These are phyloP conservation scores for Lycia hirtaria DNA, from an alignment of 2,888 invertebrate species.

Conservation along the genomic window DNA sequence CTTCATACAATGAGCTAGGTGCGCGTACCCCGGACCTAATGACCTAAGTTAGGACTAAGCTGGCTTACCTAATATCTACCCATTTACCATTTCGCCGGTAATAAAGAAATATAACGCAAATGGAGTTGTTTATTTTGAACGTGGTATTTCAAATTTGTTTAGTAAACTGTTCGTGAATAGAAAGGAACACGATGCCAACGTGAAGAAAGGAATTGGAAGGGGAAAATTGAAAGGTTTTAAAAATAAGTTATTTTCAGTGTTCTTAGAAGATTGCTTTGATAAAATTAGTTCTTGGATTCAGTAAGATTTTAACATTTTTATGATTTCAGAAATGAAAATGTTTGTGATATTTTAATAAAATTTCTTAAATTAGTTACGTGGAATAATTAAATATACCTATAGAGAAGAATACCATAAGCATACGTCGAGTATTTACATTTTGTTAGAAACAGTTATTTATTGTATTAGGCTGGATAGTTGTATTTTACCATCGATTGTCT, in stretches of 20 bases:
- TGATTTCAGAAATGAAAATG: background rate
- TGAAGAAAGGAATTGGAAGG: slow-evolving; percentile 1
- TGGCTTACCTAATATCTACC: slow-evolving; percentile 10
- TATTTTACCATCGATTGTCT: too few relatives aligned
- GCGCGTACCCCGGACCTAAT: slow-evolving; percentile 30
- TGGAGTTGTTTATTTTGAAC: slow-evolving; percentile 7
- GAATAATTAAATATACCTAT: background rate
- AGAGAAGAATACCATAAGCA: too few relatives aligned
- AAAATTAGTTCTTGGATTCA: background rate
- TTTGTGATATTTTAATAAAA: background rate
- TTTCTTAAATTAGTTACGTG: background rate
- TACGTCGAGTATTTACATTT: too few relatives aligned
- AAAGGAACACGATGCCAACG: too few relatives aligned
- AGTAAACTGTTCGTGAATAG: slow-evolving; percentile 7
- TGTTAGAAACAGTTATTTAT: too few relatives aligned
- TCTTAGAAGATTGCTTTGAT: background rate
- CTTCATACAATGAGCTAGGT: slow-evolving; percentile 20
- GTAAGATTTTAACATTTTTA: background rate
- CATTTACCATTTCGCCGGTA: slow-evolving; percentile 16
- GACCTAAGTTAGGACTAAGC: slow-evolving; percentile 32
- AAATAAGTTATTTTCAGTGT: slow-evolving; percentile 5
- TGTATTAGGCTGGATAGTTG: too few relatives aligned
- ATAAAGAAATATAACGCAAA: slow-evolving; percentile 21
- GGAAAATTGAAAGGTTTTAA: slow-evolving; percentile 5
- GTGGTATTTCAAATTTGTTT: slow-evolving; percentile 15